phyloP scores from a whole-genome alignment of 2,888 invertebrate species.

The Drosophila pseudotalamancana region DNA sequence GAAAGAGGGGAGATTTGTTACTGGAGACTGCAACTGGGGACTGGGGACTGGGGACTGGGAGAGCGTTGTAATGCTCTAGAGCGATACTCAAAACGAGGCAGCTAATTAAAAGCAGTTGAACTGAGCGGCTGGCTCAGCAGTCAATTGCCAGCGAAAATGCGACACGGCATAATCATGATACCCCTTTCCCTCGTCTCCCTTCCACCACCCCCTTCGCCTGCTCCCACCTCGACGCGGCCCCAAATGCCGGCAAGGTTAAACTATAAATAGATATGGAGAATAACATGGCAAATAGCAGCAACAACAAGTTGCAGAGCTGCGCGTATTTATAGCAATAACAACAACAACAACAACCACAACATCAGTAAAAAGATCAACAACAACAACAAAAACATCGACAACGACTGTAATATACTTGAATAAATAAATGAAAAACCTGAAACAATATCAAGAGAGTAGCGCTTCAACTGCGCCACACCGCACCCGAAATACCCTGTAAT shows the following conservation, averaged over 20 bases:
- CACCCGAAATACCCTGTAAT: slow-evolving; percentile 26
- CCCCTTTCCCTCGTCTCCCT: background rate
- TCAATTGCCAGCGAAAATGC: slow-evolving; percentile 40
- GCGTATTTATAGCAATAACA: slow-evolving; percentile 58
- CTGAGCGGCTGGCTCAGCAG: slow-evolving; percentile 16
- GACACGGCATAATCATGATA: slow-evolving; percentile 47
- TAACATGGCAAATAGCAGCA: slow-evolving; percentile 47
- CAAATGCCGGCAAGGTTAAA: slow-evolving; percentile 61
- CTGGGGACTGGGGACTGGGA: background rate
- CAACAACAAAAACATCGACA: slow-evolving; percentile 9
- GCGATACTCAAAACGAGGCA: background rate
- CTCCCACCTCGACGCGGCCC: background rate
- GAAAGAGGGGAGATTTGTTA: background rate
- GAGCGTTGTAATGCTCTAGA: background rate
- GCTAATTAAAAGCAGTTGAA: slow-evolving; percentile 43
- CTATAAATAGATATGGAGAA: slow-evolving; percentile 77
- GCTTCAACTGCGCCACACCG: background rate
- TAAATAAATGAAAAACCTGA: slow-evolving; percentile 55
- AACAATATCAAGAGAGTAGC: slow-evolving; percentile 23
- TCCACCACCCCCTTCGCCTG: background rate
- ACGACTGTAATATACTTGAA: slow-evolving; percentile 42
- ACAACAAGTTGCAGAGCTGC: slow-evolving; percentile 61
- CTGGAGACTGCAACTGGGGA: too few species aligned
- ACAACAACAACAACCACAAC: slow-evolving; percentile 14
- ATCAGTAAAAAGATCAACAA: too few species aligned